These are phyloP conservation scores for Gallinago stenura DNA, from an alignment of 2,797 vertebrate genomes.

Conservation along the genomic window DNA sequence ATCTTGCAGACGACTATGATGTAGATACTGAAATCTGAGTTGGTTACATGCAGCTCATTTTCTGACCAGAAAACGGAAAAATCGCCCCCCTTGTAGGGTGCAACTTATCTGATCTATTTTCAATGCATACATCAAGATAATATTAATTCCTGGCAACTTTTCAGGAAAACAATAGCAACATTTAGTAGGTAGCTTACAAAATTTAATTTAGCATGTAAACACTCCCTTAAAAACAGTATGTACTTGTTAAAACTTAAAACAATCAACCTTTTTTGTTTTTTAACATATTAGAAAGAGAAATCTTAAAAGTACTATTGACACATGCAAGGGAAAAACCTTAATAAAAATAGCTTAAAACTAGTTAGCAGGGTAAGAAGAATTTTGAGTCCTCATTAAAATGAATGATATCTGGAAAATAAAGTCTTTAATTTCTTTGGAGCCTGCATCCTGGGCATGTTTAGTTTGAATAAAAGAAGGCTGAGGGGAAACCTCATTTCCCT, in stretches of 20 bases:
- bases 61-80: background rate
- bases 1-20: background rate
- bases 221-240: background rate
- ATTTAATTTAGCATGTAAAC: background rate
- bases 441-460: background rate
- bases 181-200: background rate
- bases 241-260: background rate
- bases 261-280: background rate
- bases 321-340: background rate
- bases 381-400: background rate
- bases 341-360: background rate
- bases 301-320: background rate
- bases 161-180: background rate
- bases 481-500: too few relatives aligned
- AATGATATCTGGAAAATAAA: background rate
- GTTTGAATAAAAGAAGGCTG: too few relatives aligned
- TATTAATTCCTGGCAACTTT: background rate
- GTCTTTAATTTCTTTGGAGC: background rate
- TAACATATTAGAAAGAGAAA: background rate
- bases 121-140: background rate
- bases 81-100: too few relatives aligned
- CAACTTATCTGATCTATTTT: background rate
- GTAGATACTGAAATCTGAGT: background rate
- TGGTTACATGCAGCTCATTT: background rate
- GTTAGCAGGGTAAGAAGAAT: background rate